Evolutionary conservation across 2,113 vertebrate genomes (phyloP), one percentile per base, ranked within the genome.

Genomic region (Chamaea fasciata): DNA sequence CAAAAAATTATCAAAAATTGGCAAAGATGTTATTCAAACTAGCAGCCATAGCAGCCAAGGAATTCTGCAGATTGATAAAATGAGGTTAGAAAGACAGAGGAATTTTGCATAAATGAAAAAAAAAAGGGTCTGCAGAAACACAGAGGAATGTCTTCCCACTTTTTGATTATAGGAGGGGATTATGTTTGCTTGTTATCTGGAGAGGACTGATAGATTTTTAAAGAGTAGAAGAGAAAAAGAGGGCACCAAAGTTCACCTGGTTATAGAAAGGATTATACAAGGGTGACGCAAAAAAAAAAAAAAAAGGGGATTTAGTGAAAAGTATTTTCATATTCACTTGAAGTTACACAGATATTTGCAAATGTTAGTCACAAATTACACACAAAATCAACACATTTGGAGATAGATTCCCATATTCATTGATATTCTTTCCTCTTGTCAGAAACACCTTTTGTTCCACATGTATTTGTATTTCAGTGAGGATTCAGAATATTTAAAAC

Each of bases 401-500:
- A 67, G 31, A n/a, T 33, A 75, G n/a, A 42, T 42, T 90, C 5
- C 50, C 26, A 15, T 37, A 20, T 53, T 57, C 39, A 22, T 91
- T 90, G 68, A 57, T 52, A 94, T 57, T 93, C 26, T 75, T 92
- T 56, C 59, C 27, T 90, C 22, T 92, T 20, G 50, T 69, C 75
- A 90, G 39, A 76, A 89, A 62, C 17, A 92, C 31, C 69, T 95
- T 95, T 92, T 88, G 37, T 92, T 93, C 30, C 20, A 28, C 56
- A 46, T 52, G n/a, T 65, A 73, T 81, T 80, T 78, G 27, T 62
- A 79, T 93, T 93, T 94, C 50, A 42, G 31, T 53, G 39, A 78
- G 63, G 52, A 92, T 50, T 86, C 19, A 65, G 71, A 91, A 64
- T 93, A 91, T 89, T 83, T 94, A 44, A 97, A 92, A 88, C 14